These are phyloP conservation scores for Mesorhabditis belari DNA, from an alignment of 2,888 invertebrate species.

Conservation along the genomic window DNA sequence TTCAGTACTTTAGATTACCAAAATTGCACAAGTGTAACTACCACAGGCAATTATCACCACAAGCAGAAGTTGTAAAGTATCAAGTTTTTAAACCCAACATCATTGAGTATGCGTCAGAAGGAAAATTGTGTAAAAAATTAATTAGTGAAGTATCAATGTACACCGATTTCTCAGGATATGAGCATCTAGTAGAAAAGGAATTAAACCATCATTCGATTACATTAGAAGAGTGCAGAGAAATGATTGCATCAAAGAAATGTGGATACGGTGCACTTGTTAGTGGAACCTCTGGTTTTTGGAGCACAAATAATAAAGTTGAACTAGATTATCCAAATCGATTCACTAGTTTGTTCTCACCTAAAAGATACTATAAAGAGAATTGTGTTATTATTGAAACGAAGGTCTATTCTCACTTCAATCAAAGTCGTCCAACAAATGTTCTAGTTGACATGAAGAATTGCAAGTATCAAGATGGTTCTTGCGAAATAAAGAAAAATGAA, in stretches of 20 bases:
- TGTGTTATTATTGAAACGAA: conserved; percentile 35
- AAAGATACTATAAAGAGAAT: conserved; percentile 30
- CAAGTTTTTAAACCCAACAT: too few relatives aligned
- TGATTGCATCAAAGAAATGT: conserved; percentile 23
- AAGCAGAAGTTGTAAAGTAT: too few relatives aligned
- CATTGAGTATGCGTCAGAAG: conserved; percentile 10
- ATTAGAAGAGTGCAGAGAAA: conserved; percentile 24
- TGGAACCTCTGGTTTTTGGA: conserved; percentile 8
- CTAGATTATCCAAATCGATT: conserved; percentile 33
- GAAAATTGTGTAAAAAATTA: conserved; percentile 22
- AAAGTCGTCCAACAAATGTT: conserved; percentile 23
- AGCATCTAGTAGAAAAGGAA: conserved; percentile 24
- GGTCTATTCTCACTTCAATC: conserved; percentile 31
- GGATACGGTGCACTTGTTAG: conserved; percentile 18
- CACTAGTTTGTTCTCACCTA: conserved; percentile 21
- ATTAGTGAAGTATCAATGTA: conserved; percentile 20
- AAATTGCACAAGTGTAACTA: too few relatives aligned
- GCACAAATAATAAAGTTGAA: conserved; percentile 27
- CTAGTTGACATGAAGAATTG: conserved; percentile 18
- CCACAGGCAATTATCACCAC: too few relatives aligned
- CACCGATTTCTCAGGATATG: conserved; percentile 27
- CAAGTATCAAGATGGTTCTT: conserved; percentile 28
- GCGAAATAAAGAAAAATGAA: conserved; percentile 27
- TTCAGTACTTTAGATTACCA: too few relatives aligned
- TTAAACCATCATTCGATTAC: conserved; percentile 16